These are phyloP conservation scores for Oreotrochilus melanogaster DNA, from an alignment of 2,113 vertebrate species.

Conservation along the genomic window DNA sequence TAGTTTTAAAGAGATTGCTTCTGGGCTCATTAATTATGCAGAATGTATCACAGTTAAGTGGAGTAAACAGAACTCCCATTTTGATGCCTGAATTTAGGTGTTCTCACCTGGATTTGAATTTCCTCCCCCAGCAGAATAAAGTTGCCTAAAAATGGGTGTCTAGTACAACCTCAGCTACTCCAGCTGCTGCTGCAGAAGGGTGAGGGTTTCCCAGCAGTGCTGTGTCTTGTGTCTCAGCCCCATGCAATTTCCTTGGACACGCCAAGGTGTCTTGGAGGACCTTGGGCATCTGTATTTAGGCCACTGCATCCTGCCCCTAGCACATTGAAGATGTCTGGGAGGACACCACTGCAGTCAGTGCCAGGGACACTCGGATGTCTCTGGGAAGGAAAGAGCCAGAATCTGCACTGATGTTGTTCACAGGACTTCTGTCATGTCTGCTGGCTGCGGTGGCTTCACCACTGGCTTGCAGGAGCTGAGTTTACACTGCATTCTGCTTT, in stretches of 20 bases:
- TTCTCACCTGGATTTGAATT: rapidly evolving
- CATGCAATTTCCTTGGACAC: neutral
- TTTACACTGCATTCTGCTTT: rapidly evolving
- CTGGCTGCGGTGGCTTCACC: neutral
- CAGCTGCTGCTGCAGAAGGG: neutral
- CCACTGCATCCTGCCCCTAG: rapidly evolving
- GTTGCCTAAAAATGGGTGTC: neutral
- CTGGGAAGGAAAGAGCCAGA: neutral
- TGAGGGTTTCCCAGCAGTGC: neutral
- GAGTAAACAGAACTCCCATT: neutral
- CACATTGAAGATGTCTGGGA: neutral
- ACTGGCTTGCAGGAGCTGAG: neutral
- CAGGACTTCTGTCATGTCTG: neutral
- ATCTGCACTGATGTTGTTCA: neutral
- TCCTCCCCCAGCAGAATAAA: neutral
- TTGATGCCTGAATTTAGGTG: neutral
- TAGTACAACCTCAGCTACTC: too few relatives aligned
- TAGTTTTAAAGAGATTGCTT: neutral
- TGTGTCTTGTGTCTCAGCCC: neutral
- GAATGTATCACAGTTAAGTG: neutral
- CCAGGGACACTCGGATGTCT: neutral
- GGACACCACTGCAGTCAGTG: rapidly evolving
- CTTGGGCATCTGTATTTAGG: neutral
- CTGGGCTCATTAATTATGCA: neutral
- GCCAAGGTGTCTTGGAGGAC: neutral